Evolutionary conservation across 2,888 invertebrate genomes (phyloP).

Genomic region (Anarsia innoxiella): DNA sequence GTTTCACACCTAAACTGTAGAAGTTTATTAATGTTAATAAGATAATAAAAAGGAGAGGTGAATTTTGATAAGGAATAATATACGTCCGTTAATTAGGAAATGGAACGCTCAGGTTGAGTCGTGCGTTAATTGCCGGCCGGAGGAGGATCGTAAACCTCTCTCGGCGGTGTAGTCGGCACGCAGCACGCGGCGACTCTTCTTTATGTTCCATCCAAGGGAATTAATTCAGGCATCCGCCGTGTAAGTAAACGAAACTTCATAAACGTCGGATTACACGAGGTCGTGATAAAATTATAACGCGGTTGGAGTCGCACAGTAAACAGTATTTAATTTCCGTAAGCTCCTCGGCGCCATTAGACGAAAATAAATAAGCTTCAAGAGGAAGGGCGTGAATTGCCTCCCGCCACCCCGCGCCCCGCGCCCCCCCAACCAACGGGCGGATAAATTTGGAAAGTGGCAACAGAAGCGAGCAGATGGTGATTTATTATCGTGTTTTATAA

Average conservation of each 20-base stretch:
- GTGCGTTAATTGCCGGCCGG: constrained; percentile 31
- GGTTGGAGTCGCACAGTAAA: constrained; percentile 38
- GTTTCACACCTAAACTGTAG: constrained; percentile 16
- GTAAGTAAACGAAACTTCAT: constrained; percentile 23
- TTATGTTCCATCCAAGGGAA: constrained; percentile 21
- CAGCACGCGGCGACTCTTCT: constrained; percentile 20
- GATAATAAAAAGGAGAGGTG: constrained; percentile 31
- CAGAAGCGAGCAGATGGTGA: constrained; percentile 67
- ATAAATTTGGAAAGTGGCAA: constrained; percentile 45
- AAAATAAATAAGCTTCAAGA: constrained; percentile 58
- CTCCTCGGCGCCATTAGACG: constrained; percentile 51
- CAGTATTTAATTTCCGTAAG: constrained; percentile 61
- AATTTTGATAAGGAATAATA: constrained; percentile 25
- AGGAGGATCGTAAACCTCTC: constrained; percentile 31
- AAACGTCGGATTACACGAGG: constrained; percentile 25
- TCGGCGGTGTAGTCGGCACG: constrained; percentile 18
- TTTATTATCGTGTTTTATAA: constrained; percentile 70
- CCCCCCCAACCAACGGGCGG: constrained; percentile 12
- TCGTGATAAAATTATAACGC: constrained; percentile 39
- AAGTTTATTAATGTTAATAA: constrained; percentile 22
- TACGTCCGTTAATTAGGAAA: constrained; percentile 33
- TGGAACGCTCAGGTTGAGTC: constrained; percentile 27
- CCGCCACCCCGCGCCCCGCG: constrained; percentile 20
- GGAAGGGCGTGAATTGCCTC: constrained; percentile 50
- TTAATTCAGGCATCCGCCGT: constrained; percentile 18